Evolutionary conservation across 2,888 invertebrate genomes (phyloP).

Genomic region (Alloscopus bannaensis): DNA sequence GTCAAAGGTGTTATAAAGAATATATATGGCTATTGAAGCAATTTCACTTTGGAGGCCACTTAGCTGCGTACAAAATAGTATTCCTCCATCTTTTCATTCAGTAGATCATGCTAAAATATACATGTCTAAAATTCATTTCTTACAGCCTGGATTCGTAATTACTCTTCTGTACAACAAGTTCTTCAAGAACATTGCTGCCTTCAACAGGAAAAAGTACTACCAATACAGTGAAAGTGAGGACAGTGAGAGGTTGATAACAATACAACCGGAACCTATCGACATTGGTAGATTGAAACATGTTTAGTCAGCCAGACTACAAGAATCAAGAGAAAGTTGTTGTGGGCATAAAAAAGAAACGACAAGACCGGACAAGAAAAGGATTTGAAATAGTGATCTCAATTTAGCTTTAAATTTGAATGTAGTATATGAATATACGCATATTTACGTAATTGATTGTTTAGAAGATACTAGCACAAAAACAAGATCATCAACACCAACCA

Average conservation of each 20-base stretch:
- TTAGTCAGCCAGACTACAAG: background rate
- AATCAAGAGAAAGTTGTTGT: too few relatives aligned
- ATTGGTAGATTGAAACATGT: constrained; percentile 45
- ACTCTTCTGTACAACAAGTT: constrained; percentile 67
- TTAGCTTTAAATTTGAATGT: background rate
- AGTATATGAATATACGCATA: too few relatives aligned
- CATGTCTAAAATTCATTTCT: too few relatives aligned
- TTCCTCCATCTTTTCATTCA: too few relatives aligned
- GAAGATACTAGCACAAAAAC: too few relatives aligned
- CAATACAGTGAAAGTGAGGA: constrained; percentile 56
- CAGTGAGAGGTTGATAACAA: constrained; percentile 20
- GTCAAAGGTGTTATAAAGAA: too few relatives aligned
- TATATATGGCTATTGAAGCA: too few relatives aligned
- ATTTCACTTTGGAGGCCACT: too few relatives aligned
- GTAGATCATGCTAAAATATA: too few relatives aligned
- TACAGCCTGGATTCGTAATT: constrained; percentile 67
- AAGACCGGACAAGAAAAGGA: background rate
- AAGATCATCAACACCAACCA: too few relatives aligned
- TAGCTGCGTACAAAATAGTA: too few relatives aligned
- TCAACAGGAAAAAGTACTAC: constrained; percentile 64
- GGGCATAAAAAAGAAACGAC: background rate
- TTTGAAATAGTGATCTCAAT: constrained; percentile 3
- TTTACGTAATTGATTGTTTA: too few relatives aligned
- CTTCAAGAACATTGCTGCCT: constrained; percentile 62
- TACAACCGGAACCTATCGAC: constrained; percentile 19